Evolutionary conservation across 2,113 vertebrate genomes (phyloP), one percentile per base, ranked within the genome.

Genomic region (Candoia aspera): DNA sequence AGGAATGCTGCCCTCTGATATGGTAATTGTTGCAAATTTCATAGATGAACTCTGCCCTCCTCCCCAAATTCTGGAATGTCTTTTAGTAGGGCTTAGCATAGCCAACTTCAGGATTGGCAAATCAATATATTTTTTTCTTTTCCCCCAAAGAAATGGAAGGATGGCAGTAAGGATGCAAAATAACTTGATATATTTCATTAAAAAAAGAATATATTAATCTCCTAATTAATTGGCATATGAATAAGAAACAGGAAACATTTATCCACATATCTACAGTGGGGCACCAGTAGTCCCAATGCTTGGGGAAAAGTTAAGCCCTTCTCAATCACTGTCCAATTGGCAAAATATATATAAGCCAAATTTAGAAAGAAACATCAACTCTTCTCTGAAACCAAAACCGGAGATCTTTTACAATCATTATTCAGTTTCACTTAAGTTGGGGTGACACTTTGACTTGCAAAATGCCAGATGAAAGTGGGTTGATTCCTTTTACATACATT

Each of bases 291-390:
- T 54, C 4, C 54, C 84, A n/a, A 86, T 55, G 13, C 53, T n/a
- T 86, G 53, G 53, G 26, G 13, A n/a, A 86, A 86, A 26, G 26
- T 26, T 55, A 86, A 55, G 26, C 15, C 73, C 17, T 91, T 91
- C 23, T 0, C 91, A 1, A 55, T 10, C 91, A 73, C 46, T 79
- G 88, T 53, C 91, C 83, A 15, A 0, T 0, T 92, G 29, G 19
- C 33, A 94, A 91, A 59, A 57, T n/a, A 86, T 54, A 90, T 54
- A 90, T 59, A 2, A 15, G 0, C 8, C 53, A 19, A 57, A 62
- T 94, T 86, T 87, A 2, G 0, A 53, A 26, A 84, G 4, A 46
- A 91, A 91, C 93, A 85, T 84, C 17, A 64, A 17, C 29, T 88
- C 9, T 6, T 10, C 0, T 24, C 0, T 24, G 11, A 19, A 4